Conservation (phyloP, 2,888 invertebrate species). For the Lampropteryx suffumata region DNA sequence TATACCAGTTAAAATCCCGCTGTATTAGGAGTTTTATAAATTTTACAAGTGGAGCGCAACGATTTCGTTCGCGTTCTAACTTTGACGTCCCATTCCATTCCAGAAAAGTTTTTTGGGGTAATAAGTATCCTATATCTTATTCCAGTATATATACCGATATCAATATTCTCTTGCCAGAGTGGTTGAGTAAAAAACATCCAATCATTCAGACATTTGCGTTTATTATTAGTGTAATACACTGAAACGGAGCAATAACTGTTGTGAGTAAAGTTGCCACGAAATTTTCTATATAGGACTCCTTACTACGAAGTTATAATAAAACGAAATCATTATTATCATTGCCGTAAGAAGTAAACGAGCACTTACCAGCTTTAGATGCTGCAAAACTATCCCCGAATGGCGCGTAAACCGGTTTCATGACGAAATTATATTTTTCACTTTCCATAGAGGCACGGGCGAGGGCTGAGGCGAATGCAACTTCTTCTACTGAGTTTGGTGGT, state of each 20-base stretch:
- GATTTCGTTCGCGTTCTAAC: too few species aligned
- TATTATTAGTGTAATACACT: too few species aligned
- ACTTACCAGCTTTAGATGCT: slow-evolving; percentile 69
- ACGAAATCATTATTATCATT: slow-evolving; percentile 19
- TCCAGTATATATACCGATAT: too few species aligned
- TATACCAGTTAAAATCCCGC: too few species aligned
- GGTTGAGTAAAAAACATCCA: too few species aligned
- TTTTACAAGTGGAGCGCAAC: too few species aligned
- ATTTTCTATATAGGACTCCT: slow-evolving; percentile 1
- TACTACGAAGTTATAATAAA: slow-evolving; percentile 13
- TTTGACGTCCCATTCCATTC: too few species aligned
- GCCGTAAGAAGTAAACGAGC: slow-evolving; percentile 12
- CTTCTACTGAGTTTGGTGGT: slow-evolving; percentile 65
- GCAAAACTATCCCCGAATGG: slow-evolving; percentile 68
- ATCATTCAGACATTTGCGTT: too few species aligned
- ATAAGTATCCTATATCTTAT: too few species aligned
- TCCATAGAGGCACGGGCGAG: slow-evolving; percentile 70
- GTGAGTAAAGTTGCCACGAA: neutral
- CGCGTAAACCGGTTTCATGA: slow-evolving; percentile 58
- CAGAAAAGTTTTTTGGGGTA: too few species aligned
- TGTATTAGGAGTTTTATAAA: too few species aligned
- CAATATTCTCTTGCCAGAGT: too few species aligned
- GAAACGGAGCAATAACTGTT: neutral
- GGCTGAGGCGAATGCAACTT: slow-evolving; percentile 69
- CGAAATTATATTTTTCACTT: slow-evolving; percentile 63